phyloP scores from a whole-genome alignment of 2,888 invertebrate genomes.

The Odontomyia ornata region DNA sequence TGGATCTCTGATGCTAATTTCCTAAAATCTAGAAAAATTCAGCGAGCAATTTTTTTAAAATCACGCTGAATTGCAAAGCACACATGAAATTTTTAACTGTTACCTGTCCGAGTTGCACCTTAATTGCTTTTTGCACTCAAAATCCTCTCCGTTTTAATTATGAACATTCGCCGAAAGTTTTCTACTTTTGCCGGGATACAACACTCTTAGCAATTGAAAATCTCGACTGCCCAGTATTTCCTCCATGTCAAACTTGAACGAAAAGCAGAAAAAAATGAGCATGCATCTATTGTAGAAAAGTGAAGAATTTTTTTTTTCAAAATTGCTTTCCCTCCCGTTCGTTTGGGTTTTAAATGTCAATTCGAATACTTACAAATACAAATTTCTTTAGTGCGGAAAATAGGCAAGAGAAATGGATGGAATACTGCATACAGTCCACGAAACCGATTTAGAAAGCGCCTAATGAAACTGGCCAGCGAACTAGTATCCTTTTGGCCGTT shows the following conservation, averaged over 20 bases:
- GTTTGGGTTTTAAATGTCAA: neutral
- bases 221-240: neutral
- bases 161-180: neutral
- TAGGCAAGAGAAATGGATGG: neutral
- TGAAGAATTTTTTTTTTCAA: neutral
- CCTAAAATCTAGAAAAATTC: no score
- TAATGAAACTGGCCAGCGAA: conserved; percentile 33
- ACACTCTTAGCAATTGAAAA: neutral
- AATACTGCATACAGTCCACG: neutral
- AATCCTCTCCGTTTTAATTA: no score
- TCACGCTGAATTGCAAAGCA: no score
- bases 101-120: neutral
- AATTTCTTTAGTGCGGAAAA: neutral
- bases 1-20: no score
- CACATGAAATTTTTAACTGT: no score
- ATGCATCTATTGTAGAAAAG: conserved; percentile 10
- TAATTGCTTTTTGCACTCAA: neutral
- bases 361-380: conserved; percentile 9
- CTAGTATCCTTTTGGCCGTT: neutral
- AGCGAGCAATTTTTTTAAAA: no score
- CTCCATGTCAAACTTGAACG: neutral
- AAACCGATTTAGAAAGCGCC: conserved; percentile 30
- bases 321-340: neutral
- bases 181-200: neutral
- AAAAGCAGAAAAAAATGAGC: neutral